A percentile compares a stretch with the other conserved stretches of the same genome.
These are phyloP conservation scores for Apoda limacodes DNA, from an alignment of 2,888 invertebrate genomes.

Conservation along the genomic window DNA sequence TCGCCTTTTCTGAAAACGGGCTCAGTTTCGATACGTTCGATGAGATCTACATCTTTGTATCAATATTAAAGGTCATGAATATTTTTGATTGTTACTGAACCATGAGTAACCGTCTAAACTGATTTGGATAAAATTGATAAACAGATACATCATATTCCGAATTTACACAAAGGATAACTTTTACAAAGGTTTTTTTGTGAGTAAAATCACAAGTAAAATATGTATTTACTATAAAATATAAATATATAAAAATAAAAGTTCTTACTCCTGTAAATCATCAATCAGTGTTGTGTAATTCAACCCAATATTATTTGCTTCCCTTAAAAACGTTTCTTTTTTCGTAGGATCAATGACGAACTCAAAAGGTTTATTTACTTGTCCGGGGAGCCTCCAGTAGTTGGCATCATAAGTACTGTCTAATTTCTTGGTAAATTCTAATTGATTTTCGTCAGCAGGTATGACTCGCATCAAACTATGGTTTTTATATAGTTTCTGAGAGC, in stretches of 20 bases:
- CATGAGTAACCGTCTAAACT: too few relatives aligned
- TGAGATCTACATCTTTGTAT: too few relatives aligned
- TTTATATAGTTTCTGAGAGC: too few relatives aligned
- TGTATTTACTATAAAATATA: not conserved
- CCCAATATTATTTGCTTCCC: constrained; percentile 22
- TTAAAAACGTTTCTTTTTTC: constrained; percentile 24
- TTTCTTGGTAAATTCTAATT: constrained; percentile 35
- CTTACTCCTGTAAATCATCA: constrained; percentile 41
- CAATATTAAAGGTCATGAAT: too few relatives aligned
- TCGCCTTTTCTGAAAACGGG: too few relatives aligned
- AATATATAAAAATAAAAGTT: constrained; percentile 7
- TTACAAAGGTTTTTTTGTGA: too few relatives aligned
- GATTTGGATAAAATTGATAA: too few relatives aligned
- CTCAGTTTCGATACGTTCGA: too few relatives aligned
- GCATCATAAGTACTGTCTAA: constrained; percentile 26
- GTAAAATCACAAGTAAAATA: too few relatives aligned
- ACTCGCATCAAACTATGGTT: constrained; percentile 43
- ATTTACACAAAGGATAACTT: too few relatives aligned
- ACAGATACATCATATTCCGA: too few relatives aligned
- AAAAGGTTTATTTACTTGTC: constrained; percentile 28
- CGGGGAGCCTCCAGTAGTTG: constrained; percentile 41
- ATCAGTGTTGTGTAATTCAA: constrained; percentile 35
- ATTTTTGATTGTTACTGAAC: too few relatives aligned
- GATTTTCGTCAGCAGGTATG: constrained; percentile 28
- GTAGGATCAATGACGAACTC: constrained; percentile 40